phyloP scores from a whole-genome alignment of 2,797 vertebrate species.

The Allobates femoralis region DNA sequence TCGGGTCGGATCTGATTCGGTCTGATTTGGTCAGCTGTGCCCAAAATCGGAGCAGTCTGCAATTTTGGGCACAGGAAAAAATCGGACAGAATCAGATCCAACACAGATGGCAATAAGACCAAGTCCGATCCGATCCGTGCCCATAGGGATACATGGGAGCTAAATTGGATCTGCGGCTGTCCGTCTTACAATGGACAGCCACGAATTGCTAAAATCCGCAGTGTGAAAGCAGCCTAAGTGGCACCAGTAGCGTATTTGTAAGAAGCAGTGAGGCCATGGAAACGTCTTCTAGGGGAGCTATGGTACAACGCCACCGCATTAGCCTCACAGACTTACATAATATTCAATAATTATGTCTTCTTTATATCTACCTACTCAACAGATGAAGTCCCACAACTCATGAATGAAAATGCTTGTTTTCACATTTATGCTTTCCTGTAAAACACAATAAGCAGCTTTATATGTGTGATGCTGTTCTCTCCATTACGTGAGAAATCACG shows the following conservation, averaged over 20 bases:
- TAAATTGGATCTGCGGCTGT: too few species aligned
- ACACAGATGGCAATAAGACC: too few species aligned
- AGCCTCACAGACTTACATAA: background rate
- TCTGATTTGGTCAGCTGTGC: too few species aligned
- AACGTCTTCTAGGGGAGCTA: background rate
- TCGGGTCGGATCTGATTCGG: too few species aligned
- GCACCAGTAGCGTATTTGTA: background rate
- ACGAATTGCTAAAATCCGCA: too few species aligned
- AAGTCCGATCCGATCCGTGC: too few species aligned
- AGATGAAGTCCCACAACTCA: background rate
- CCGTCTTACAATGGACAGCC: too few species aligned
- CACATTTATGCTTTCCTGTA: background rate
- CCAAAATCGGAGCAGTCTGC: too few species aligned
- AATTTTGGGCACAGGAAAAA: too few species aligned
- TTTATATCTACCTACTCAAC: background rate
- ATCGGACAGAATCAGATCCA: too few species aligned
- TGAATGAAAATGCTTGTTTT: background rate
- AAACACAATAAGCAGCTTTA: constrained; percentile 1
- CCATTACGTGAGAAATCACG: background rate
- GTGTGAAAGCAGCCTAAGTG: too few species aligned
- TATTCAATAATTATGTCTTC: background rate
- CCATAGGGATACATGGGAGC: too few species aligned
- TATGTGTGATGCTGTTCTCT: background rate
- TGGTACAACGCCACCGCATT: background rate
- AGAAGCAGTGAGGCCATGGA: background rate